Conservation (phyloP, 2,113 vertebrate species). For the Azemiops feae region DNA sequence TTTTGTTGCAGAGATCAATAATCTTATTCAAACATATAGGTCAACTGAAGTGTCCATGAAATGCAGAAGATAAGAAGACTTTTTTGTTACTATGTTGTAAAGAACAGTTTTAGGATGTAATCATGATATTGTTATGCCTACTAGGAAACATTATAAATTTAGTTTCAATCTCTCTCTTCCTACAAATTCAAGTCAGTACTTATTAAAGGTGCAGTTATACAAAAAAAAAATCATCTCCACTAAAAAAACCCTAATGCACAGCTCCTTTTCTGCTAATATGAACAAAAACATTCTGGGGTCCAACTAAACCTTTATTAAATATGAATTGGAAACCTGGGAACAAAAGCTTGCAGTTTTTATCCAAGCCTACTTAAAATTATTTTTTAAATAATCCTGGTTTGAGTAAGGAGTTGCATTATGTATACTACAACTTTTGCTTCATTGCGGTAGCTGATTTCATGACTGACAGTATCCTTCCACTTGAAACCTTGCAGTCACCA, state of each 20-base stretch:
- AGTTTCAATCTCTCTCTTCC: background rate
- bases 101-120: background rate
- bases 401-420: background rate
- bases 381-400: background rate
- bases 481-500: background rate
- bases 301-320: conserved; percentile 4
- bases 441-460: background rate
- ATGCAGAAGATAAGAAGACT: accelerated
- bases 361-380: background rate
- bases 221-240: background rate
- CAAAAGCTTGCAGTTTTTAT: background rate
- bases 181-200: background rate
- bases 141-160: background rate
- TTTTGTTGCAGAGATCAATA: background rate
- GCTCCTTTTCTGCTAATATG: background rate
- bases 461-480: background rate
- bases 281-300: conserved; percentile 22
- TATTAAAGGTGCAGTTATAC: background rate
- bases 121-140: background rate
- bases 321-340: conserved; percentile 25
- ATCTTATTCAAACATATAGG: background rate
- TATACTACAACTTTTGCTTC: background rate
- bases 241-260: accelerated
- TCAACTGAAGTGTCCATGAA: background rate
- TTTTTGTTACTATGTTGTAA: background rate